Base-by-base conservation (phyloP, 64 coral and sea anemone genomes). In the Montipora efflorescens region DNA sequence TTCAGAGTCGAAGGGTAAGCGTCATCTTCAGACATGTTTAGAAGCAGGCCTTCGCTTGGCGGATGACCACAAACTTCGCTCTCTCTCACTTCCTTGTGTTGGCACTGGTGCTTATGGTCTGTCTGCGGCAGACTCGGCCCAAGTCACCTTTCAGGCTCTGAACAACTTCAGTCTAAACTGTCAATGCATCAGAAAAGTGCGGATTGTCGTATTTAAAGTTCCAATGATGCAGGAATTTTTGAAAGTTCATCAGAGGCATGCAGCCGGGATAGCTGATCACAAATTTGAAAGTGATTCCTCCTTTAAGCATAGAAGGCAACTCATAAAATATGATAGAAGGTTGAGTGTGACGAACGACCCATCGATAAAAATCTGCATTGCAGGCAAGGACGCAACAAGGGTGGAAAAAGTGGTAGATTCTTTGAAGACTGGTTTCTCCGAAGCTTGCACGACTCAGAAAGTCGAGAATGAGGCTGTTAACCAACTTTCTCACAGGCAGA, bases 181-280 rank as follows among this genome's bases (percentile, higher is more conserved):
- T 22, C 70, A 90, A 75, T 90, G 48, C 14, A 14, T 94, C 28
- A 79, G 58, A 20, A 79, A 90, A 14, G 79, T 94, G 22, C 43
- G 87, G 10, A 67, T 94, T 74, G 87, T 84, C 9, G 75, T 94
- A 43, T 94, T 94, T 67, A 81, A 95, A 75, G 79, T 19, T 75
- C 55, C 75, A 10, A 90, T 94, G 93, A 44, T 94, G 45, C 61
- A 75, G 4, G 57, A 90, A 8, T 94, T 94, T 94, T 50, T 77
- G 46, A 79, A 84, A 76, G 93, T 75, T 47, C 93, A 94, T 16
- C 68, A 78, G 53, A 59, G 70, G 59, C 19, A 72, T 8, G 14
- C 68, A n/a, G 58, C n/a, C 28, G 55, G 66, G 8, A 75, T 49
- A 52, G 19, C 62, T 70, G 36, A 20, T 14, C 20, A 64, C 19